Conservation (phyloP, 2,797 vertebrate species). For the Sarcoramphus papa region DNA sequence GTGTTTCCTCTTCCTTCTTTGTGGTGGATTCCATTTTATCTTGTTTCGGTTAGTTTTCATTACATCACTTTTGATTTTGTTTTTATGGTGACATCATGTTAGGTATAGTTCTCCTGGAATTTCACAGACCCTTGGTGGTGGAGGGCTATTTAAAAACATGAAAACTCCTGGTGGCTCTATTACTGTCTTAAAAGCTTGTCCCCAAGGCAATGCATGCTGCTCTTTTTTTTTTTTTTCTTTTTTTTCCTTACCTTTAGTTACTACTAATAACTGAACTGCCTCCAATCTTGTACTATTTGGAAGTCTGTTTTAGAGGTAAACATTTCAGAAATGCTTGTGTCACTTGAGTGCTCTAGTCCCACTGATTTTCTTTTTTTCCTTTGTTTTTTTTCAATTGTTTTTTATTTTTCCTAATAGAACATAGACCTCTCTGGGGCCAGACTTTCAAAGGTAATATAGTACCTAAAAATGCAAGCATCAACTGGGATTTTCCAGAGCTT, state of each 20-base stretch:
- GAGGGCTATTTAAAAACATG: not conserved
- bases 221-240: no score
- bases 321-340: not conserved
- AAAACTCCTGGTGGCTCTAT: not conserved
- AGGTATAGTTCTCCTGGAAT: not conserved
- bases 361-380: not conserved
- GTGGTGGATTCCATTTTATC: not conserved
- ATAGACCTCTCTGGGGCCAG: not conserved
- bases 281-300: not conserved
- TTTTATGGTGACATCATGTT: not conserved
- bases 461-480: slow-evolving; percentile 7
- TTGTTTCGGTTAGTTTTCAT: not conserved
- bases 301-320: not conserved
- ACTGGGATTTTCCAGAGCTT: not conserved
- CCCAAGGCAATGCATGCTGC: not conserved
- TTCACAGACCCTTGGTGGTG: not conserved
- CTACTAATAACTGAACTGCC: not conserved
- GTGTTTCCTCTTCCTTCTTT: not conserved
- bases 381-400: not conserved
- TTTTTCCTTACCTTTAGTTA: not conserved
- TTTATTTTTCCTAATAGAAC: not conserved
- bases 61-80: not conserved
- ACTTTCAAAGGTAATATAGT: not conserved
- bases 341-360: not conserved
- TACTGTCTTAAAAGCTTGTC: not conserved